These are phyloP conservation scores for Tonatia bakeri DNA, from an alignment of 2,113 vertebrate species.

Conservation along the genomic window DNA sequence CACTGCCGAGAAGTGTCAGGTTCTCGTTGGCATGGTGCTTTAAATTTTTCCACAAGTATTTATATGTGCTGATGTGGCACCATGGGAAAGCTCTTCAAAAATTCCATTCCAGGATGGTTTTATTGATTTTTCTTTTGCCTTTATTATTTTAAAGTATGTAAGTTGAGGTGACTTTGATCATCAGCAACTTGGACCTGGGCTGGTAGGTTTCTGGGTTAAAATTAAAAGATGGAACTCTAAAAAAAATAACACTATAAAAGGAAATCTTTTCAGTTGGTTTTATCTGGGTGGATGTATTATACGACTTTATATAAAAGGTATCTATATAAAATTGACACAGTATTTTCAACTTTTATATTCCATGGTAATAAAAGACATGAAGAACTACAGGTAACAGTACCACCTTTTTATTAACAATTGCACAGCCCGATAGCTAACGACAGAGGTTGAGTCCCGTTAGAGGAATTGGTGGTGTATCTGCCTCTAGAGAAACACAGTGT, in stretches of 20 bases:
- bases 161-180: constrained; percentile 62
- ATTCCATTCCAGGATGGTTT: constrained; percentile 72
- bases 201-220: constrained; percentile 75
- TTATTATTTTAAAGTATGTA: constrained; percentile 61
- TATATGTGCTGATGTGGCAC: constrained; percentile 62
- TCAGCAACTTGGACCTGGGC: constrained; percentile 63
- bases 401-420: constrained; percentile 86
- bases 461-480: constrained; percentile 74
- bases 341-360: constrained; percentile 92
- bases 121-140: constrained; percentile 47
- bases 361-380: constrained; percentile 84
- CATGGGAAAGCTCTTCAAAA: constrained; percentile 62
- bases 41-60: constrained; percentile 60
- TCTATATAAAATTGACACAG: constrained; percentile 91
- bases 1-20: neutral
- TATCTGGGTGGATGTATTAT: constrained; percentile 80
- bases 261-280: constrained; percentile 74
- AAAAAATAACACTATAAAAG: constrained; percentile 71
- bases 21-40: constrained; percentile 30
- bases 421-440: constrained; percentile 80
- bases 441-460: constrained; percentile 77
- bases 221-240: constrained; percentile 66
- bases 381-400: constrained; percentile 85
- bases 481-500: constrained; percentile 66
- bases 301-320: constrained; percentile 89